Percentiles rank a stretch among this genome's conserved stretches.
Evolutionary conservation across 1,140 invertebrate genomes (phyloP).

Genomic region (Lasaia peninsularis): DNA sequence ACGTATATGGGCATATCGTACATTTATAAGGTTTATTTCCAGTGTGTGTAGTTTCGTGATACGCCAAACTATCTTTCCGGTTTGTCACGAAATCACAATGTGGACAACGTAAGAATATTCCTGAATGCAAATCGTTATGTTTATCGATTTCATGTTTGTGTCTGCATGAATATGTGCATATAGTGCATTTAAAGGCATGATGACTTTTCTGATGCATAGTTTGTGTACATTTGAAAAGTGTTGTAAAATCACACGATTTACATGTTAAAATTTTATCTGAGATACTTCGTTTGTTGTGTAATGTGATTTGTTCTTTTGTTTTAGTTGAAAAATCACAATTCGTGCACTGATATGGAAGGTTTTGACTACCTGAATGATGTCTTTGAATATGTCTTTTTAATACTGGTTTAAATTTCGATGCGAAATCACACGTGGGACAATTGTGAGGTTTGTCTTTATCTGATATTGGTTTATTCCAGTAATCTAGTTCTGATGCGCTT

Average conservation of each 20-base stretch:
- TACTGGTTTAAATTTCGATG: slow-evolving; percentile 49
- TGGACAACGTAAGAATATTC: slow-evolving; percentile 39
- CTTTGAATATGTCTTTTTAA: slow-evolving; percentile 52
- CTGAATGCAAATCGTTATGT: slow-evolving; percentile 39
- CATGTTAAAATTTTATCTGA: slow-evolving; percentile 31
- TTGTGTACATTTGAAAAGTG: slow-evolving; percentile 44
- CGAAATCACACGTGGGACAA: slow-evolving; percentile 42
- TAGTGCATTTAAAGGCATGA: slow-evolving; percentile 38
- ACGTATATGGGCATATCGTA: slow-evolving; percentile 35
- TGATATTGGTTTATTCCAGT: slow-evolving; percentile 40
- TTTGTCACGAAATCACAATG: slow-evolving; percentile 44
- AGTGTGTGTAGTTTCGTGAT: slow-evolving; percentile 48
- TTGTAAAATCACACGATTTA: slow-evolving; percentile 32
- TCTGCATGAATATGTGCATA: slow-evolving; percentile 42
- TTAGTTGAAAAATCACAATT: slow-evolving; percentile 56
- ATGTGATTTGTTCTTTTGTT: slow-evolving; percentile 51
- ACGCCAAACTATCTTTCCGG: slow-evolving; percentile 44
- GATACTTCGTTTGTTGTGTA: slow-evolving; percentile 47
- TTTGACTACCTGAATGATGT: slow-evolving; percentile 43
- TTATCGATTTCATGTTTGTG: slow-evolving; percentile 46
- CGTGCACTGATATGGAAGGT: slow-evolving; percentile 44
- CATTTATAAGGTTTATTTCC: slow-evolving; percentile 50
- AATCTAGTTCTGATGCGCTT: slow-evolving; percentile 36
- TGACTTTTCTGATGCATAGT: slow-evolving; percentile 47
- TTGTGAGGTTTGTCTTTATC: slow-evolving; percentile 39